Evolutionary conservation across 92 coral and sea anemone genomes (phyloP).

Genomic region (Epizoanthus illoricatus): DNA sequence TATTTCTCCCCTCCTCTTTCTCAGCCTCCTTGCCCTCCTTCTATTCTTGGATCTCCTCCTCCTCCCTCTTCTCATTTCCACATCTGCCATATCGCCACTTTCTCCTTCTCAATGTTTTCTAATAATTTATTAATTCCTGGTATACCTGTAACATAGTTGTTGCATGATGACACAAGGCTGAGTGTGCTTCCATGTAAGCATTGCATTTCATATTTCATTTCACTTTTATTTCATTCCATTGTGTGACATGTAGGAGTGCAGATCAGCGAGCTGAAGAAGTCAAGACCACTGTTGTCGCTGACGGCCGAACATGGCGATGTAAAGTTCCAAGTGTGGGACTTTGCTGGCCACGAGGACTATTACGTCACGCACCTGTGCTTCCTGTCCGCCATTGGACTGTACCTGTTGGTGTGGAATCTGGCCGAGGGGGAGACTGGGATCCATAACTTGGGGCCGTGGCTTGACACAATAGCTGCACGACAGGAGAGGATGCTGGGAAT

Average conservation of each 20-base stretch:
- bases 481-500: slow-evolving; percentile 9
- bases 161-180: no score
- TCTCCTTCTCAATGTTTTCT: no score
- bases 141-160: no score
- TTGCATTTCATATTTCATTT: neutral
- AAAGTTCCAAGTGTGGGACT: slow-evolving; percentile 76
- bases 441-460: slow-evolving; percentile 43
- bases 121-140: no score
- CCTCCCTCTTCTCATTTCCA: no score
- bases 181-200: no score
- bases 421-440: slow-evolving; percentile 61
- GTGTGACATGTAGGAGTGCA: slow-evolving; percentile 40
- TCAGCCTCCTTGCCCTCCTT: no score
- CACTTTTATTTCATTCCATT: neutral
- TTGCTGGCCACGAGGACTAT: slow-evolving; percentile 79
- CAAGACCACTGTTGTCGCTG: neutral
- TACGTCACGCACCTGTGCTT: slow-evolving; percentile 78
- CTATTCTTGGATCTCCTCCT: no score
- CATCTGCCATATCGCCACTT: no score
- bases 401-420: slow-evolving; percentile 74
- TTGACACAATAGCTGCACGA: slow-evolving; percentile 46
- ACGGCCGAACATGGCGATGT: slow-evolving; percentile 4
- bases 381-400: slow-evolving; percentile 62
- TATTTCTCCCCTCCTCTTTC: no score
- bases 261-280: slow-evolving; percentile 45